Conservation (phyloP, 2,888 invertebrate genomes). For the Lapara coniferarum region DNA sequence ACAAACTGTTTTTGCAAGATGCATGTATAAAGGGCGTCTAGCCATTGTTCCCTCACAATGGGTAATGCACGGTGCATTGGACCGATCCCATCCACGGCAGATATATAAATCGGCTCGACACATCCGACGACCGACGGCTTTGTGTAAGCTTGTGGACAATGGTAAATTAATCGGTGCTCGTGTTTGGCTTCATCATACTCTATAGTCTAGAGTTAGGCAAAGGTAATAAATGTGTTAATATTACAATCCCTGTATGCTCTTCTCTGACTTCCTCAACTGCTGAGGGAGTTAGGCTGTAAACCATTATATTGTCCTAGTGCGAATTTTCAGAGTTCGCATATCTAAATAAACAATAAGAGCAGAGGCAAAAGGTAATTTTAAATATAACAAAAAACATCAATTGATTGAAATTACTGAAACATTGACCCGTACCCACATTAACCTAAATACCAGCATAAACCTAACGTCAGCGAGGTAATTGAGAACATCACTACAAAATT, state of each 20-base stretch:
- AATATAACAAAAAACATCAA: too few relatives aligned
- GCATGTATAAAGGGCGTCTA: slow-evolving; percentile 6
- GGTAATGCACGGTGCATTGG: slow-evolving; percentile 21
- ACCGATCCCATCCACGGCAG: not conserved
- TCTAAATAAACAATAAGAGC: too few relatives aligned
- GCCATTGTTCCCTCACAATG: slow-evolving; percentile 14
- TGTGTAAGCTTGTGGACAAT: slow-evolving; percentile 8
- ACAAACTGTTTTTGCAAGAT: slow-evolving; percentile 16
- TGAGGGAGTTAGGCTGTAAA: too few relatives aligned
- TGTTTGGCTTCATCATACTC: not conserved
- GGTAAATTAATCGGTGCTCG: slow-evolving; percentile 7
- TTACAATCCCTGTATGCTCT: too few relatives aligned
- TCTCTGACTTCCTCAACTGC: too few relatives aligned
- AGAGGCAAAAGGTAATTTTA: too few relatives aligned
- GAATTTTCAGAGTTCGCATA: too few relatives aligned
- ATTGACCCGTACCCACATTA: not conserved
- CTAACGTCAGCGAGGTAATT: not conserved
- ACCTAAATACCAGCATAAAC: not conserved
- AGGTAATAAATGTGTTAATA: too few relatives aligned
- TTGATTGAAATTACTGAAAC: too few relatives aligned
- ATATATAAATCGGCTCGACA: slow-evolving; percentile 16
- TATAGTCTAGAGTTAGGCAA: too few relatives aligned
- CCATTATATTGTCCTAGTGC: too few relatives aligned
- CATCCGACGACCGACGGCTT: not conserved
- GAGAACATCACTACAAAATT: slow-evolving; percentile 1